Percentiles rank a stretch among this genome's conserved stretches.
Conservation (phyloP, 1,140 invertebrate species). For the Bombus cullumanus region DNA sequence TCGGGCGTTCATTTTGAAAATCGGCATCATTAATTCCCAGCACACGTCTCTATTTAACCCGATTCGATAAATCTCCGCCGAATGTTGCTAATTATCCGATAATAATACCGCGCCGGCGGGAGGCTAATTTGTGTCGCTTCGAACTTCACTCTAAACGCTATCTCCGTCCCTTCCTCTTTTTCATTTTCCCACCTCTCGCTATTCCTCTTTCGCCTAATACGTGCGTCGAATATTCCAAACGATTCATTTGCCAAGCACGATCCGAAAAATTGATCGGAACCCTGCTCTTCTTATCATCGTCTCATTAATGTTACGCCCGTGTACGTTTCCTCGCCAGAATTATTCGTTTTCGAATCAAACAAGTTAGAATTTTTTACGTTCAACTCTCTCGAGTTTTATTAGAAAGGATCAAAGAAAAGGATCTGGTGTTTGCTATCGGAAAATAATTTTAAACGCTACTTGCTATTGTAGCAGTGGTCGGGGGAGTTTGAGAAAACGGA, state of each 20-base stretch:
- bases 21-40: constrained; percentile 52
- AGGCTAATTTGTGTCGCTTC: constrained; percentile 37
- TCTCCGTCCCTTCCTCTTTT: neutral
- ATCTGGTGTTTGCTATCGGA: too few species aligned
- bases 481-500: neutral
- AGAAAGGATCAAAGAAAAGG: neutral
- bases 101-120: constrained; percentile 46
- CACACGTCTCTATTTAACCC: constrained; percentile 55
- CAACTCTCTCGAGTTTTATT: neutral
- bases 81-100: constrained; percentile 56
- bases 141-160: constrained; percentile 20
- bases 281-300: neutral
- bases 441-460: constrained; percentile 11
- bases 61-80: constrained; percentile 51
- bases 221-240: constrained; percentile 25
- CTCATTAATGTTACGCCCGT: neutral
- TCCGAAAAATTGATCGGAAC: neutral
- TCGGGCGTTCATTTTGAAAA: constrained; percentile 38
- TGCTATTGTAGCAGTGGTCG: neutral
- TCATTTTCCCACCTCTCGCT: constrained; percentile 10
- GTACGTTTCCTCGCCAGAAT: neutral
- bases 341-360: neutral
- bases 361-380: neutral
- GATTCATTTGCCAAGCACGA: neutral
- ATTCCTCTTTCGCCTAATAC: constrained; percentile 3